A percentile compares a stretch with the other conserved stretches of the same genome.
Conservation (phyloP, 2,888 invertebrate species). For the Luperina nickerlii region DNA sequence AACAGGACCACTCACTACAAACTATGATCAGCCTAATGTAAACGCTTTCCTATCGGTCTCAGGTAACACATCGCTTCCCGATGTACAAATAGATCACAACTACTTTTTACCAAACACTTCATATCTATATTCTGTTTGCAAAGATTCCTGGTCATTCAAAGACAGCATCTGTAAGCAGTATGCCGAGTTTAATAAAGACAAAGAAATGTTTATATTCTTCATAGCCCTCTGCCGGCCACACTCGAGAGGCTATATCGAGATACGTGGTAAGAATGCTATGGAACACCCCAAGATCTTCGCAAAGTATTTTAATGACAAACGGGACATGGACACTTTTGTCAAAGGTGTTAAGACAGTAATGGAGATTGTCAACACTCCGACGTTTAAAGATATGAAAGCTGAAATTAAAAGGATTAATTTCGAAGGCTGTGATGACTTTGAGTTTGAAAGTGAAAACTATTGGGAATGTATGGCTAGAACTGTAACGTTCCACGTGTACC, state of each 20-base stretch:
- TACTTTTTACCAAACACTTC: conserved; percentile 84
- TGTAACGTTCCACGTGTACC: conserved; percentile 84
- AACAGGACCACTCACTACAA: conserved; percentile 82
- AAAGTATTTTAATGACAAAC: conserved; percentile 82
- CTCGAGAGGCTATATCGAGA: conserved; percentile 80
- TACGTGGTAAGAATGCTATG: conserved; percentile 76
- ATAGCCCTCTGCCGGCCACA: conserved; percentile 83
- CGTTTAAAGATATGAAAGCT: conserved; percentile 78
- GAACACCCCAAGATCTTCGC: conserved; percentile 83
- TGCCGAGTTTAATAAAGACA: conserved; percentile 78
- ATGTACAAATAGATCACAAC: conserved; percentile 86
- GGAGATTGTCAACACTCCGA: conserved; percentile 80
- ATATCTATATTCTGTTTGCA: conserved; percentile 79
- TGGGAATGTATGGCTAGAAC: conserved; percentile 87
- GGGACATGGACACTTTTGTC: conserved; percentile 81
- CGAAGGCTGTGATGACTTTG: conserved; percentile 78
- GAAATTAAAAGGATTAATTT: conserved; percentile 80
- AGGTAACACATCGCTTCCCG: conserved; percentile 78
- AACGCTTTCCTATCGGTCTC: conserved; percentile 84
- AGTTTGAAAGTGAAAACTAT: conserved; percentile 79
- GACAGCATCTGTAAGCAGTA: conserved; percentile 83
- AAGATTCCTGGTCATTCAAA: conserved; percentile 76
- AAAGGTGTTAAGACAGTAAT: conserved; percentile 78
- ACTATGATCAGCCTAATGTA: conserved; percentile 85
- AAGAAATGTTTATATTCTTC: conserved; percentile 82